Conservation (phyloP, 1,140 invertebrate genomes). For the Diabrotica virgifera region DNA sequence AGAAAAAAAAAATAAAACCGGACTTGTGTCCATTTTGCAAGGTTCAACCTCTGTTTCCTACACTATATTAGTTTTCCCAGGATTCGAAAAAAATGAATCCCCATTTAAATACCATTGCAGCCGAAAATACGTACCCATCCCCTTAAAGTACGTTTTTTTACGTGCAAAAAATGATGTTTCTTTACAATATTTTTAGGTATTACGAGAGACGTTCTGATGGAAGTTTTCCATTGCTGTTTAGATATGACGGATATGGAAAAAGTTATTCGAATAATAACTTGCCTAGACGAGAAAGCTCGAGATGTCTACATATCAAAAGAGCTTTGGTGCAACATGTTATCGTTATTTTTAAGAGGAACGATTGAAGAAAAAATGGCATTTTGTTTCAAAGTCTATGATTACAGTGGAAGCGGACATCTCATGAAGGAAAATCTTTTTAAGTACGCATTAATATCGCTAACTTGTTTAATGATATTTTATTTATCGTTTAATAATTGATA, state of each 20-base stretch:
- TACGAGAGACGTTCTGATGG: constrained; percentile 58
- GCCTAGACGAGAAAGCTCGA: constrained; percentile 57
- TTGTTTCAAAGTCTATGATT: constrained; percentile 68
- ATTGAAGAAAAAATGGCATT: constrained; percentile 64
- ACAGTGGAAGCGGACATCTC: constrained; percentile 61
- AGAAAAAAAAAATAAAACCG: too few relatives aligned
- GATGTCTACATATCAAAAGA: constrained; percentile 59
- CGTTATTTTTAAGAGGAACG: constrained; percentile 63
- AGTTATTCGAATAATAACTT: constrained; percentile 59
- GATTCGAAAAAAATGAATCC: too few relatives aligned
- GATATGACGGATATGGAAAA: constrained; percentile 70
- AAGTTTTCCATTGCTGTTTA: constrained; percentile 68
- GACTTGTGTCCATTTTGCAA: too few relatives aligned
- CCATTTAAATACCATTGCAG: too few relatives aligned
- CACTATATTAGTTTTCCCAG: too few relatives aligned
- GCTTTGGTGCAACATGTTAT: constrained; percentile 66
- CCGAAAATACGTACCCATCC: too few relatives aligned
- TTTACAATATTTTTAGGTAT: background rate
- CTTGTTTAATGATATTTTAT: too few relatives aligned
- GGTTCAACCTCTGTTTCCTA: too few relatives aligned
- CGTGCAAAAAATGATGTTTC: too few relatives aligned
- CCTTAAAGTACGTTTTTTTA: too few relatives aligned
- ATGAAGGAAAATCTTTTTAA: constrained; percentile 72
- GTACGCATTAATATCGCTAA: background rate
- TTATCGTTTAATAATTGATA: too few relatives aligned